These are phyloP conservation scores for Sorex maritimensis DNA, from an alignment of 2,797 vertebrate genomes.

Conservation along the genomic window DNA sequence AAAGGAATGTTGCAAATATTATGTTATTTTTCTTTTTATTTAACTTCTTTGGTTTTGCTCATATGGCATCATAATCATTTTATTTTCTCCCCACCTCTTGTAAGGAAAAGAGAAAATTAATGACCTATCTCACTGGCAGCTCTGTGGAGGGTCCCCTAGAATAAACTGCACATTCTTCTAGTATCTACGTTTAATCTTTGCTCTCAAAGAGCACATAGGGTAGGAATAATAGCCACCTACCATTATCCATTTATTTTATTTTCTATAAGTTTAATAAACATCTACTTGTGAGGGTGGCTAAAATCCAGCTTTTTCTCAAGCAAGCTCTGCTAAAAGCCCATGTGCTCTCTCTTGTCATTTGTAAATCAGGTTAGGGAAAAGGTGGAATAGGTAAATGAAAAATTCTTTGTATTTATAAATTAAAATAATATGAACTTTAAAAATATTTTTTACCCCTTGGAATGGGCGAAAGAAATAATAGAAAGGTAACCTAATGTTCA, in stretches of 20 bases:
- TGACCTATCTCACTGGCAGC: not conserved
- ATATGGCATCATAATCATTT: constrained; percentile 19
- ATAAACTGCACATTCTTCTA: not conserved
- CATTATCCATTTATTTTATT: not conserved
- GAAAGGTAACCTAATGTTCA: constrained; percentile 77
- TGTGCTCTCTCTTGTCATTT: not conserved
- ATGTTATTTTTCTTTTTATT: constrained; percentile 24
- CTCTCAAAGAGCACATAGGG: not conserved
- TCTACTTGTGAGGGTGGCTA: not conserved
- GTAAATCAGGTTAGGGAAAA: not conserved
- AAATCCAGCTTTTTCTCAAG: not conserved
- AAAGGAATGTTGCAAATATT: not conserved
- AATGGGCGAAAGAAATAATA: constrained; percentile 52
- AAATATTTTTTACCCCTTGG: constrained; percentile 15
- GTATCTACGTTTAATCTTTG: not conserved
- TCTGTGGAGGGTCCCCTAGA: not conserved
- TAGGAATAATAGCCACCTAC: not conserved
- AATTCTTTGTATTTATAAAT: not conserved
- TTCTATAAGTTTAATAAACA: not conserved
- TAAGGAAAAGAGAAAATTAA: constrained; percentile 27
- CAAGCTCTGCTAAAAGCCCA: not conserved
- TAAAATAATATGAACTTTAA: constrained; percentile 65
- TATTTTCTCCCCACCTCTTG: not conserved
- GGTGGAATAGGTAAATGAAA: not conserved
- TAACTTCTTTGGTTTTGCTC: not conserved